A percentile compares a stretch with the other conserved stretches of the same genome.
Evolutionary conservation across 2,113 vertebrate species (phyloP).

Genomic region (Chrysemys picta): DNA sequence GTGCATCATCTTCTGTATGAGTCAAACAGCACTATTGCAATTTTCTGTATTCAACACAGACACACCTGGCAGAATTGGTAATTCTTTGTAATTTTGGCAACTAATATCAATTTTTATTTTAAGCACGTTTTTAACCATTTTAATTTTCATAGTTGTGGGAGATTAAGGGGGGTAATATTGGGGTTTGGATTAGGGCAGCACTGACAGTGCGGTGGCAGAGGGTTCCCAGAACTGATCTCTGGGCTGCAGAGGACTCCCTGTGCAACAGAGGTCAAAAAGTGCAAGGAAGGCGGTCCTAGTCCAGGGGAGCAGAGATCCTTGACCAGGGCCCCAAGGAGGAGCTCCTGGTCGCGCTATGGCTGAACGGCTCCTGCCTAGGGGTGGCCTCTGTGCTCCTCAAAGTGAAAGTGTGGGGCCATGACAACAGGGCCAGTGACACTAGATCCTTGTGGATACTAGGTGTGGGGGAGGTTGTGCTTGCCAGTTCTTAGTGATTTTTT

Average conservation of each 20-base stretch:
- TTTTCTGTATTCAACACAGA: conserved; percentile 8
- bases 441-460: neutral
- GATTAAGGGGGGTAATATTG: neutral
- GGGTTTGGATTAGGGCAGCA: neutral
- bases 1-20: neutral
- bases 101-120: neutral
- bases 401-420: neutral
- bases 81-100: neutral
- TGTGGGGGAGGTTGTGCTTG: neutral
- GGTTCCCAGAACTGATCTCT: neutral
- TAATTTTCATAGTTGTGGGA: neutral
- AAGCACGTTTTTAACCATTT: neutral
- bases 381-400: too few relatives aligned
- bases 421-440: neutral
- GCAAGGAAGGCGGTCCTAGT: neutral
- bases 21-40: conserved; percentile 19
- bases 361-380: too few relatives aligned
- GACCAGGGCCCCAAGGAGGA: neutral
- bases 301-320: neutral
- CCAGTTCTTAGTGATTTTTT: neutral
- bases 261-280: neutral
- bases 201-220: neutral
- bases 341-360: neutral
- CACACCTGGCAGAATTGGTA: neutral
- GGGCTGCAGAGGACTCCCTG: neutral